Base-by-base conservation (phyloP, 2,888 invertebrate genomes). In the Gortyna flavago region DNA sequence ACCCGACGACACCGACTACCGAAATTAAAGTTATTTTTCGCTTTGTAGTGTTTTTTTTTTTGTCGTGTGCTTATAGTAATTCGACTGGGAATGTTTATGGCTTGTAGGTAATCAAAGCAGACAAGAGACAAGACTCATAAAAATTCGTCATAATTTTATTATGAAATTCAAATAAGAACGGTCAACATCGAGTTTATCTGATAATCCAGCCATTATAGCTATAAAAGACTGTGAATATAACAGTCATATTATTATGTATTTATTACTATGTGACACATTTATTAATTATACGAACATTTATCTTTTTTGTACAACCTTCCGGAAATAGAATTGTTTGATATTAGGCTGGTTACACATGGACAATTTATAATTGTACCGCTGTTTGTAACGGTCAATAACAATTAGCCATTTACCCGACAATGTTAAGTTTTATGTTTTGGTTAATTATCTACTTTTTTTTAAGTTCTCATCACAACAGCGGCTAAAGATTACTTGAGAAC, bases 101-200 rank as follows among this genome's bases (percentile, higher is more conserved):
- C 21, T 51, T 18, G 1, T 16, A 18, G 38, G 44, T 32, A 29
- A 65, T 64, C 1, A 64, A 44, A 54, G 62, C 16, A 70, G 2
- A 71, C 18, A n/a, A n/a, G n/a, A n/a, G n/a, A n/a, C n/a, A n/a
- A n/a, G n/a, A 44, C 3, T 11, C 21, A 18, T 7, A 11, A 29
- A 44, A 71, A 75, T 25, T 35, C 35, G 57, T 77, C 29, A 65
- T 73, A 65, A 59, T 67, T 85, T 85, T 84, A 86, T 80, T 85
- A 51, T 64, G n/a, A 80, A 79, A 76, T 72, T 65, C 61, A 86
- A 80, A 65, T 77, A 67, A 72, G 32, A 73, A 77, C 69, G 29
- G 64, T 44, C 54, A 80, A 86, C 81, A 85, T 77, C 66, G 16
- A 85, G 29, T 75, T 70, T 59, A 64, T 64, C 13, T 57, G 71